Evolutionary conservation across 2,797 vertebrate species (phyloP).

Genomic region (Chaunax sp.): DNA sequence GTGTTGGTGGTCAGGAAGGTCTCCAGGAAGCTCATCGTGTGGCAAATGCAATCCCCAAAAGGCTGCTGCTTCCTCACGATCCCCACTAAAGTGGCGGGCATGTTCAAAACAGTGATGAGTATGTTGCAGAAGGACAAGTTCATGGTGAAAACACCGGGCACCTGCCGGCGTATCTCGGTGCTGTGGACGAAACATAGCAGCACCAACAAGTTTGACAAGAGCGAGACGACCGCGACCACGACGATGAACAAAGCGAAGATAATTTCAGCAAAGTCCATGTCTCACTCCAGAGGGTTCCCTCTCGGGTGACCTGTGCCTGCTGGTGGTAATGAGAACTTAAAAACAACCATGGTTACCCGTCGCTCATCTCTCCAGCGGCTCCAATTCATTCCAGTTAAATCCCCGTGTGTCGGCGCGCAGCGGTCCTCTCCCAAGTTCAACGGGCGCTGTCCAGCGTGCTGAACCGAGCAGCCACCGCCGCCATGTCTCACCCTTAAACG

Average conservation of each 20-base stretch:
- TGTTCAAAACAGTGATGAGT: conserved; percentile 87
- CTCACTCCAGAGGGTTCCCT: conserved; percentile 78
- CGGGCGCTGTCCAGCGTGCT: conserved; percentile 84
- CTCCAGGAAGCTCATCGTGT: conserved; percentile 87
- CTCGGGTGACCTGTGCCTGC: conserved; percentile 50
- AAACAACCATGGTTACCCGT: conserved; percentile 65
- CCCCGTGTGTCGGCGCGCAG: conserved; percentile 49
- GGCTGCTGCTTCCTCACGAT: conserved; percentile 85
- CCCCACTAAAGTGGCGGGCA: conserved; percentile 86
- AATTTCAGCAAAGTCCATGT: conserved; percentile 88
- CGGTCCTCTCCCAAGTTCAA: conserved; percentile 61
- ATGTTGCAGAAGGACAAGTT: conserved; percentile 90
- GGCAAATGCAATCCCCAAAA: conserved; percentile 84
- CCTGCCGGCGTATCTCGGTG: conserved; percentile 88
- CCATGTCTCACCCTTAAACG: conserved; percentile 40
- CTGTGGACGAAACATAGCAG: conserved; percentile 89
- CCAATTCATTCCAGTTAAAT: conserved; percentile 45
- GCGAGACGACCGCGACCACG: conserved; percentile 85
- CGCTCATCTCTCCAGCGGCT: conserved; percentile 26
- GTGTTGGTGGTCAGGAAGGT: conserved; percentile 88
- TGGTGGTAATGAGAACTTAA: conserved; percentile 34
- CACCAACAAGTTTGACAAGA: conserved; percentile 87
- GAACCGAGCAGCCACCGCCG: conserved; percentile 53
- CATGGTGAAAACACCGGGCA: conserved; percentile 88
- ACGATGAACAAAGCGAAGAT: conserved; percentile 85